A percentile compares a stretch with the other conserved stretches of the same genome.
These are phyloP conservation scores for Parus major DNA, from an alignment of 2,113 vertebrate genomes.

Conservation along the genomic window DNA sequence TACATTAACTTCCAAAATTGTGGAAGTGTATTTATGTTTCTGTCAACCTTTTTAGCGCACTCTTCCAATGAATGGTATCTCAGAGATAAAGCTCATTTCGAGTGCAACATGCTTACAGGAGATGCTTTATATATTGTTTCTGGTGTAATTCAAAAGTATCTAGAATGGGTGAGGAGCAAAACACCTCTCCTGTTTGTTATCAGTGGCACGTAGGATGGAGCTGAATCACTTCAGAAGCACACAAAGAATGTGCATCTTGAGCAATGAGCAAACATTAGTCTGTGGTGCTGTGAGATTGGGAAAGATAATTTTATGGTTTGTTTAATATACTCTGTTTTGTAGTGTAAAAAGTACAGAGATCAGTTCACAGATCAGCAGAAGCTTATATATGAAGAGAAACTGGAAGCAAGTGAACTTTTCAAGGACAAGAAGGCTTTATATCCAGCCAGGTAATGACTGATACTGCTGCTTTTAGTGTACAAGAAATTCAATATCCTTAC, in stretches of 20 bases:
- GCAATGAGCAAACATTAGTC: conserved; percentile 16
- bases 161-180: neutral
- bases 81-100: neutral
- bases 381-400: conserved; percentile 93
- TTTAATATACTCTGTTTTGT: conserved; percentile 24
- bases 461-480: neutral
- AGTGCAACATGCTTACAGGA: neutral
- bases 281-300: neutral
- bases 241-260: conserved; percentile 48
- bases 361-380: conserved; percentile 94
- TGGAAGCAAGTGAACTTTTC: conserved; percentile 96
- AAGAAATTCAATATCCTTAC: neutral
- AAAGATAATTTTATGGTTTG: conserved; percentile 1
- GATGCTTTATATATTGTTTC: neutral
- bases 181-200: neutral
- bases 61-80: neutral
- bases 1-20: neutral
- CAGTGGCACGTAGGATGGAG: neutral
- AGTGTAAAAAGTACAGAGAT: conserved; percentile 97
- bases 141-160: neutral
- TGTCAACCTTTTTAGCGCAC: neutral
- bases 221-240: conserved; percentile 23
- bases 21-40: neutral
- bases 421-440: conserved; percentile 97
- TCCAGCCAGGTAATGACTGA: conserved; percentile 85